Percentiles rank a stretch among this genome's conserved stretches.
Evolutionary conservation across 2,797 vertebrate genomes (phyloP).

Genomic region (Arctocebus calabarensis): DNA sequence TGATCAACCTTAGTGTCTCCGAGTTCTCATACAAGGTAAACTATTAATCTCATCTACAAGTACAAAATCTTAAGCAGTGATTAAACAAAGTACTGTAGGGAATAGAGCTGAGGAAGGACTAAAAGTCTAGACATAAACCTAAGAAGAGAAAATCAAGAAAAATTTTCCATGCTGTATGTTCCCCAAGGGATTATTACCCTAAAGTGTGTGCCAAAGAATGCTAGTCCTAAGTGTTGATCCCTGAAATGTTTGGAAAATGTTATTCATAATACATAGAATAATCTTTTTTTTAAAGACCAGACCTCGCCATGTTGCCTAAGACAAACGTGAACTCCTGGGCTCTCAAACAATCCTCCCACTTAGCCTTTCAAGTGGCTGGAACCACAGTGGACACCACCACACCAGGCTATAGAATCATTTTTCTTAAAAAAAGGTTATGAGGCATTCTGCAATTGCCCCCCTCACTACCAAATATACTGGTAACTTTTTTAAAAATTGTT

Average conservation of each 20-base stretch:
- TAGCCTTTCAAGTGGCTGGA: background rate
- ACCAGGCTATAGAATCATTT: background rate
- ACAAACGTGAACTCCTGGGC: background rate
- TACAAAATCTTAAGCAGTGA: background rate
- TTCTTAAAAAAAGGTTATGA: background rate
- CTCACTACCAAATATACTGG: background rate
- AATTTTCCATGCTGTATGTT: constrained; percentile 5
- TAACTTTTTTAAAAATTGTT: background rate
- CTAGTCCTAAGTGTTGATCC: background rate
- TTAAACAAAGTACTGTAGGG: background rate
- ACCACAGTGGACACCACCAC: background rate
- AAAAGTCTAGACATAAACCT: background rate
- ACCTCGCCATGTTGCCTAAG: background rate
- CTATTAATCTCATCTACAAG: background rate
- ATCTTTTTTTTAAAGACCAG: too few species aligned
- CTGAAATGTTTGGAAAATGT: constrained; percentile 1
- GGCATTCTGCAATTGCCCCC: background rate
- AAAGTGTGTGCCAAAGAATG: background rate
- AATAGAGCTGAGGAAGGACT: background rate
- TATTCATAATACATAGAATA: background rate
- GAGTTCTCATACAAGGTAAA: constrained; percentile 34
- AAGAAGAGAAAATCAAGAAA: background rate
- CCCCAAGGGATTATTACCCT: background rate
- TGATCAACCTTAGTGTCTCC: background rate
- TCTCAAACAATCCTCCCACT: background rate